Percentiles rank a stretch among this genome's conserved stretches.
These are phyloP conservation scores for Pterocles orientalis DNA, from an alignment of 2,113 vertebrate genomes.

Conservation along the genomic window DNA sequence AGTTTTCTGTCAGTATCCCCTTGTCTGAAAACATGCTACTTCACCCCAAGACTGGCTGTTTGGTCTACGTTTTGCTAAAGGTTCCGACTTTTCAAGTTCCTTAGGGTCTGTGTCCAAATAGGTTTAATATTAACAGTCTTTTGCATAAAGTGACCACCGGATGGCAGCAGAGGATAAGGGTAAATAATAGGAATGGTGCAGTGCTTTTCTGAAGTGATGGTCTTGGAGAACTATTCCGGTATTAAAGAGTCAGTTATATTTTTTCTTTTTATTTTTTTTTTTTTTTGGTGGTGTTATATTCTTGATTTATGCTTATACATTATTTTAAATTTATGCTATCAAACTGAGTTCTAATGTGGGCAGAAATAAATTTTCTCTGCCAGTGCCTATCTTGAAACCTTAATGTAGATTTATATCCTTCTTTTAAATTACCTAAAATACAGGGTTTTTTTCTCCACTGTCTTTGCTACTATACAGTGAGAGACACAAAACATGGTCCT, in stretches of 20 bases:
- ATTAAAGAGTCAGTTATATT: background rate
- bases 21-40: background rate
- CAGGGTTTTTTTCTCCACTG: background rate
- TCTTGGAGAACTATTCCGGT: background rate
- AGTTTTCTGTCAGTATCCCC: background rate
- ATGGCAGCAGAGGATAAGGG: conserved; percentile 52
- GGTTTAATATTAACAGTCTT: fast-evolving
- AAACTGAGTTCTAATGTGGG: background rate
- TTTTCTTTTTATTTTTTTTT: background rate
- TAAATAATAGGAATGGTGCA: background rate
- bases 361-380: background rate
- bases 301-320: background rate
- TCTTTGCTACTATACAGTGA: background rate
- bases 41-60: background rate
- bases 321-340: background rate
- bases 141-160: background rate
- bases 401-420: background rate
- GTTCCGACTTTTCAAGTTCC: background rate
- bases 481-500: background rate
- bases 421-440: background rate
- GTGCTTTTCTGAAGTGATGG: fast-evolving
- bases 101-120: fast-evolving
- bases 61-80: background rate
- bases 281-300: background rate
- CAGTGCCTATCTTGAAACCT: background rate